Conservation (phyloP, 2,113 vertebrate species). For the Gavia stellata region DNA sequence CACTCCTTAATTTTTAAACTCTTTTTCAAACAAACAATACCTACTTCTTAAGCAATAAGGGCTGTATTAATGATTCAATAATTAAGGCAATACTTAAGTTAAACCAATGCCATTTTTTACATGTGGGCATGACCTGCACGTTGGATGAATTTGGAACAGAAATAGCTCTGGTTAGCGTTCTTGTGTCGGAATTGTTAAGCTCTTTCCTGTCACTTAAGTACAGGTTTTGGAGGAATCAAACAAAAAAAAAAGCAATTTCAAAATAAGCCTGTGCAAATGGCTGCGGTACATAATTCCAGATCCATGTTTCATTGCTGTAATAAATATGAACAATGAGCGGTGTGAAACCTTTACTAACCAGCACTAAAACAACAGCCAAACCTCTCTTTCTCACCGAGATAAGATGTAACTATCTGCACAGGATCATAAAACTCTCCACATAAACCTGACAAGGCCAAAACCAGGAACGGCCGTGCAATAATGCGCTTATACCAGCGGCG, state of each 20-base stretch:
- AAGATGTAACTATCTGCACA: background rate
- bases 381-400: background rate
- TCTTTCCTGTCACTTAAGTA: background rate
- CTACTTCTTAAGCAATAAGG: background rate
- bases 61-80: background rate
- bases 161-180: background rate
- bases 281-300: background rate
- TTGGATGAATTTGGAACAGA: background rate
- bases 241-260: background rate
- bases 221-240: background rate
- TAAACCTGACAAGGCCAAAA: background rate
- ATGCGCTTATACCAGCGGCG: rapidly evolving
- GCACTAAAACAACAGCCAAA: background rate
- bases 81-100: background rate
- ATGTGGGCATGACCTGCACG: rapidly evolving
- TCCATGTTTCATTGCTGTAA: rapidly evolving
- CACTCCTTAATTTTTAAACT: background rate
- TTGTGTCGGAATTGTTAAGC: background rate
- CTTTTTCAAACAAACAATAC: background rate
- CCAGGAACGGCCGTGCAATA: rapidly evolving
- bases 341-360: background rate
- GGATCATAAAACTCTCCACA: background rate
- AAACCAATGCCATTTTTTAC: background rate
- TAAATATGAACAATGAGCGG: rapidly evolving
- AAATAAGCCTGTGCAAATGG: background rate